phyloP scores from a whole-genome alignment of 2,797 vertebrate genomes.

The Gadopsis bispinosus region DNA sequence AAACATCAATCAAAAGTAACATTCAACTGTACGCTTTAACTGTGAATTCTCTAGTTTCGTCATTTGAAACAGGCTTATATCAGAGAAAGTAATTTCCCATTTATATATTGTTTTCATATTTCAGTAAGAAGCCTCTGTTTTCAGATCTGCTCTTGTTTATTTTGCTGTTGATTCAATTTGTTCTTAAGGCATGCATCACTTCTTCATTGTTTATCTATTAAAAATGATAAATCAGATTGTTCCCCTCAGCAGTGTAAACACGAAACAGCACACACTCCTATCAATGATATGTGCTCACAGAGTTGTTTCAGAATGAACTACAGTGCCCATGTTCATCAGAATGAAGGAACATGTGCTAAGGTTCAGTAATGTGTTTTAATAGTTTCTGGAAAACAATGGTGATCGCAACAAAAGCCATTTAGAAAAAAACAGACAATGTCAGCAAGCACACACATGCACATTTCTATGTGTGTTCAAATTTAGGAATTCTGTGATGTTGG shows the following conservation, averaged over 20 bases:
- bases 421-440: background rate
- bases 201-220: background rate
- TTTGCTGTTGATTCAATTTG: background rate
- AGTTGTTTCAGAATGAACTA: background rate
- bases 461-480: background rate
- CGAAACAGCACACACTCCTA: too few relatives aligned
- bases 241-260: background rate
- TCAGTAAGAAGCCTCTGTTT: too few relatives aligned
- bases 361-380: background rate
- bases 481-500: background rate
- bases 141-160: background rate
- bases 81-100: background rate
- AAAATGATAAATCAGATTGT: background rate
- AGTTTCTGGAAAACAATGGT: background rate
- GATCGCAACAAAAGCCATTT: background rate
- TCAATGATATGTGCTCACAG: background rate
- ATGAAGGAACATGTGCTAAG: background rate
- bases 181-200: background rate
- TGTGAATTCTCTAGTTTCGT: background rate
- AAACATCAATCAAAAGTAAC: background rate
- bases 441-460: background rate
- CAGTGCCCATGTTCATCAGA: background rate
- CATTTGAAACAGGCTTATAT: background rate
- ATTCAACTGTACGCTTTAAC: background rate
- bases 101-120: background rate